Base-by-base conservation (phyloP, 1,140 invertebrate species). In the Hetaerina americana region DNA sequence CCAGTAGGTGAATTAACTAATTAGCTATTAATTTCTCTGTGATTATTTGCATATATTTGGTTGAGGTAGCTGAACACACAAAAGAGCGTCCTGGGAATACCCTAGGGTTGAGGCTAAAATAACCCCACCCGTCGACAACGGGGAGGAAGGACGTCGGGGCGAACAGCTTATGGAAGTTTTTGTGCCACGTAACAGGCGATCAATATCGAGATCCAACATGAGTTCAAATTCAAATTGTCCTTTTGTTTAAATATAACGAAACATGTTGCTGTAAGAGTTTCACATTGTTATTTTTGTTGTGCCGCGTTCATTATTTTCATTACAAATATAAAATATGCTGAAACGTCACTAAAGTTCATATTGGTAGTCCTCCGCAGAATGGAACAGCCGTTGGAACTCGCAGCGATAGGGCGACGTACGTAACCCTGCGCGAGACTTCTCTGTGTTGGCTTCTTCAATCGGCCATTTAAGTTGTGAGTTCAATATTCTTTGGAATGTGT, bases 11-110 rank as follows among this genome's bases (percentile, higher is more conserved):
- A n/a, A n/a, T n/a, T n/a, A n/a, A n/a, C n/a, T n/a, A n/a, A n/a
- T n/a, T n/a, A n/a, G n/a, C n/a, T n/a, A n/a, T n/a, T n/a, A n/a
- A n/a, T n/a, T n/a, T n/a, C n/a, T n/a, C n/a, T n/a, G n/a, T n/a
- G n/a, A n/a, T n/a, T 57, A n/a, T 57, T 57, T 18, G 22, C 40
- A 57, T 57, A 57, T 18, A 57, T 57, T n/a, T 57, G 40, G 40
- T 57, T 57, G 40, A 57, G 40, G 40, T 57, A 22, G 68, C 26
- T 25, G 68, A 24, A 25, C 66, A 66, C 26, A 27, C 27, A 70
- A 66, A 74, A 74, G 70, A 67, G 26, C 18, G 29, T 25, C 68
- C 68, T 69, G 68, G 68, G 68, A 69, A 69, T 69, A 69, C 28
- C 68, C 68, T 69, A 69, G 68, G 68, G 68, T 69, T 27, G 68